Conservation (phyloP, 1,140 invertebrate genomes). For the Saxidomus purpurata region DNA sequence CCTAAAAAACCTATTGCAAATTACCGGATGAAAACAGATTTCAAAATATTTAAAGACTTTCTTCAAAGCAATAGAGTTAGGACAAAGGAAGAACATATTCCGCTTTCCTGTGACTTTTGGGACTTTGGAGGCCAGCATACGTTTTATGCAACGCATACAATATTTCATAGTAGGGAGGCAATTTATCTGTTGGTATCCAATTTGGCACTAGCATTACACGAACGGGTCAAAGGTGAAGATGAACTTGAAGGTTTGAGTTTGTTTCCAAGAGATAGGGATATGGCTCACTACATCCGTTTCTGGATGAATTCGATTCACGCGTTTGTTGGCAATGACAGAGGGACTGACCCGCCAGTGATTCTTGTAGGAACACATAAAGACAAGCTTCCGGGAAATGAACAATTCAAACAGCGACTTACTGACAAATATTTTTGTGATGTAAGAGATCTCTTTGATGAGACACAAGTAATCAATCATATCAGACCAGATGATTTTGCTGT, state of each 20-base stretch:
- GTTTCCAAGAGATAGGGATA: neutral
- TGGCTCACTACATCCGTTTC: neutral
- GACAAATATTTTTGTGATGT: neutral
- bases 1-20: too few relatives aligned
- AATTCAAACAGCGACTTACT: neutral
- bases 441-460: neutral
- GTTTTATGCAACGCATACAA: conserved; percentile 19
- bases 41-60: neutral
- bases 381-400: neutral
- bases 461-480: neutral
- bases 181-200: neutral
- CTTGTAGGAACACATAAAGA: conserved; percentile 22
- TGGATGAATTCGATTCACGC: conserved; percentile 14
- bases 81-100: neutral
- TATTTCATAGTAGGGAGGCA: neutral
- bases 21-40: neutral
- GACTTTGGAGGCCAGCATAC: neutral
- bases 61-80: neutral
- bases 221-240: neutral
- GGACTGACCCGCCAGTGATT: neutral
- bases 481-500: neutral
- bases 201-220: neutral
- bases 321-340: neutral
- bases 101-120: neutral
- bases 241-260: neutral